Evolutionary conservation across 2,888 invertebrate species (phyloP), one percentile per base, ranked within the genome.

Genomic region (Euspilapteryx auroguttella): DNA sequence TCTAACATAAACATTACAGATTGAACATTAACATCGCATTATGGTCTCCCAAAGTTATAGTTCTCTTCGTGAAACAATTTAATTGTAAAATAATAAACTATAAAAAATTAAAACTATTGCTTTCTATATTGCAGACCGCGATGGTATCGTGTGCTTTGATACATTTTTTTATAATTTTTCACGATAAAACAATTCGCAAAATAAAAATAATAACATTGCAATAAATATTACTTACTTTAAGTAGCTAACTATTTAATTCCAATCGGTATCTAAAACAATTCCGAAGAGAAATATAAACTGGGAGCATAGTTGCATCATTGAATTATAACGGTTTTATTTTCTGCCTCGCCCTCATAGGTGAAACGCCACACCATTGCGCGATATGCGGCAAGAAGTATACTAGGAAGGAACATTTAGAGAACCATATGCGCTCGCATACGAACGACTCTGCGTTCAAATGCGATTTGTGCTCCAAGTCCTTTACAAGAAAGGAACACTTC

Each of bases 311-410:
- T 73, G 75, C 65, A 68, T 75, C 73, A 75, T 73, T 75, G 62
- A 73, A 69, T 69, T 55, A 63, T 66, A 69, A 71, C 56, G 35
- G 57, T 59, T 57, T 63, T 64, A 66, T 69, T 66, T 68, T 64
- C 65, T 65, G 64, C 59, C 63, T 58, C 54, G 58, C 47, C 48
- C 47, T 25, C 59, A 47, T 71, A 82, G 89, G 89, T 56, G 89
- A 89, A 75, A 90, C 89, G 39, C 90, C 89, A 36, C 91, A 91
- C 69, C 89, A 89, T 62, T 91, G 91, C 63, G 86, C 86, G 63
- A 84, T 89, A 45, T 90, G 89, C 64, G 89, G 88, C 43, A 91
- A 91, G 79, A 90, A 89, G 66, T 91, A 89, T 64, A 90, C 90
- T 40, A 82, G 91, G 45, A 90, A 90, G 73, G 91, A 91, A 68